Evolutionary conservation across 2,797 vertebrate genomes (phyloP).

Genomic region (Lophotriccus pileatus): DNA sequence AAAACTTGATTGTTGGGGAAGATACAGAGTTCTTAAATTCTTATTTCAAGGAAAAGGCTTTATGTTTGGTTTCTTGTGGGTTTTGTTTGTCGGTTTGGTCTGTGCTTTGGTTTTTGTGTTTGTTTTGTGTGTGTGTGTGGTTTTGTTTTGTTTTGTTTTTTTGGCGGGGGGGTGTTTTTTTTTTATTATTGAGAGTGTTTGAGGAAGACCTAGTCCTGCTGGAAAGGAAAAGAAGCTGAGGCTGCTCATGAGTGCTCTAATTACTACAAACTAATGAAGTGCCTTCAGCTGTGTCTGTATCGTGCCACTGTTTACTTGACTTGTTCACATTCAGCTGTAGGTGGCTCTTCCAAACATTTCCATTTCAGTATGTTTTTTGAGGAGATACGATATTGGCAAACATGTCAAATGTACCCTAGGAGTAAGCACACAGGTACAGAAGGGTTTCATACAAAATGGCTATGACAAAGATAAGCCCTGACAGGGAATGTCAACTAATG

Average conservation of each 20-base stretch:
- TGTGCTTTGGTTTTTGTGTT: background rate
- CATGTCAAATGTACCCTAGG: background rate
- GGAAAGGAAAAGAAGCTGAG: conserved; percentile 72
- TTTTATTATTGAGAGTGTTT: conserved; percentile 61
- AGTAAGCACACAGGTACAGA: background rate
- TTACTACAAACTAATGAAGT: conserved; percentile 76
- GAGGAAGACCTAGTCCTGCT: conserved; percentile 77
- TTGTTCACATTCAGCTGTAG: conserved; percentile 50
- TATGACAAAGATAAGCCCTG: background rate
- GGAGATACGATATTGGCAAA: conserved; percentile 66
- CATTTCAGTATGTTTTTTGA: conserved; percentile 39
- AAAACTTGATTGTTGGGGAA: background rate
- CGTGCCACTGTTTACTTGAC: conserved; percentile 72
- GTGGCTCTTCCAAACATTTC: conserved; percentile 48
- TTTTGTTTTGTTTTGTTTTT: conserved; percentile 9
- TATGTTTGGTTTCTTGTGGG: background rate
- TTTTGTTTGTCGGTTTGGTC: no score
- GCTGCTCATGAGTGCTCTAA: conserved; percentile 74
- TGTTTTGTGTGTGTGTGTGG: background rate
- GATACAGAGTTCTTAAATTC: background rate
- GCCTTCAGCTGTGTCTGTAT: conserved; percentile 85
- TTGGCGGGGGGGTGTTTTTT: background rate
- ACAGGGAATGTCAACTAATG: background rate
- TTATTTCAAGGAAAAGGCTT: conserved; percentile 24
- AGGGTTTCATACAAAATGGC: background rate